Percentiles rank a stretch among this genome's conserved stretches.
Conservation (phyloP, 2,888 invertebrate genomes). For the Temnothorax unifasciatus region DNA sequence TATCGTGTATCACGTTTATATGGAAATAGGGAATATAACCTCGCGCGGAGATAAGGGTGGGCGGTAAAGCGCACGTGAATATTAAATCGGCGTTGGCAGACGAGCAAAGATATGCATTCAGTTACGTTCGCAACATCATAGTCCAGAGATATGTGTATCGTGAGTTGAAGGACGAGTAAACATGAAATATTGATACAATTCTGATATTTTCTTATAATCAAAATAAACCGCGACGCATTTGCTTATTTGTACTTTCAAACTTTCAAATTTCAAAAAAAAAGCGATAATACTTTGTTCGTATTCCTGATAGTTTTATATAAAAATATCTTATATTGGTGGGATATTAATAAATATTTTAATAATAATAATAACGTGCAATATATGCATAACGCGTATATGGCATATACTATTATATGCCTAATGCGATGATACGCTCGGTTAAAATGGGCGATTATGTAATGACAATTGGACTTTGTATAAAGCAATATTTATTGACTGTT, state of each 20-base stretch:
- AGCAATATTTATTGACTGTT: conserved; percentile 54
- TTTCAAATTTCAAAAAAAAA: not conserved
- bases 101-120: conserved; percentile 36
- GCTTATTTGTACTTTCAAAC: not conserved
- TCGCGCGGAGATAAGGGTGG: conserved; percentile 49
- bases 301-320: not conserved
- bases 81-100: conserved; percentile 65
- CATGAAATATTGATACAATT: conserved; percentile 25
- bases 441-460: conserved; percentile 43
- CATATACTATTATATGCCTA: not conserved
- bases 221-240: not conserved
- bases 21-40: conserved; percentile 61
- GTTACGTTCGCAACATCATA: conserved; percentile 15
- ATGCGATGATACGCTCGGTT: not conserved
- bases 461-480: conserved; percentile 51
- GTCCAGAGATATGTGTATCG: conserved; percentile 48
- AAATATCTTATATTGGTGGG: not conserved
- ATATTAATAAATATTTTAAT: conserved; percentile 4
- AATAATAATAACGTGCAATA: conserved; percentile 12
- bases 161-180: conserved; percentile 8
- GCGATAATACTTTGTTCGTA: not conserved
- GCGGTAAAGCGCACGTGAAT: conserved; percentile 67
- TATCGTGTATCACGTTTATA: conserved; percentile 63
- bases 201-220: not conserved
- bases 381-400: not conserved